Conservation (phyloP, 2,113 vertebrate genomes). For the Hydrochoerus hydrochaeris region DNA sequence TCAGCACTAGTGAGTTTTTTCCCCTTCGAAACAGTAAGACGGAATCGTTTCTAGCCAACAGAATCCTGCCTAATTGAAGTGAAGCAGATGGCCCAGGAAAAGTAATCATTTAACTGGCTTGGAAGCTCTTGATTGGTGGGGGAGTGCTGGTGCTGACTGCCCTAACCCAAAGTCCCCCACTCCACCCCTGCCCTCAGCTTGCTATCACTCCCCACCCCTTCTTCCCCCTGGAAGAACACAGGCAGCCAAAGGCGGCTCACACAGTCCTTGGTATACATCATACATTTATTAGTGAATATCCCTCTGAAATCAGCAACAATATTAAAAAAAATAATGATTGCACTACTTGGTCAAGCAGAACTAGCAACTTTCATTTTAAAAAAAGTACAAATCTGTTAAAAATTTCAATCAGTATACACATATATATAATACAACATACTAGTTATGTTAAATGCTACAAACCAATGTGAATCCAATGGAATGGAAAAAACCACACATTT, state of each 20-base stretch:
- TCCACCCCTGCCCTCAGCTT: not conserved
- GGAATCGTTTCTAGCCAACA: not conserved
- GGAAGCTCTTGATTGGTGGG: not conserved
- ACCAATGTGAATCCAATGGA: conserved; percentile 99
- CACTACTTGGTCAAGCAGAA: conserved; percentile 99
- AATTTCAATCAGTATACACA: conserved; percentile 99
- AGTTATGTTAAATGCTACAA: conserved; percentile 99
- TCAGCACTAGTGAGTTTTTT: not conserved
- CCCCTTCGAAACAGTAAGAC: not conserved
- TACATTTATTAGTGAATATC: conserved; percentile 99
- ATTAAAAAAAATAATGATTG: conserved; percentile 99
- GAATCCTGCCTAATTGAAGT: not conserved
- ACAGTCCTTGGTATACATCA: conserved; percentile 93
- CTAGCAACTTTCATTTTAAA: conserved; percentile 99
- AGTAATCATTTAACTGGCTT: not conserved
- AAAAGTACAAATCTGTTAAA: conserved; percentile 99
- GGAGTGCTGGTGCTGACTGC: not conserved
- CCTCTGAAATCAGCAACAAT: conserved; percentile 99
- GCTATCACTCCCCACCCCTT: no score
- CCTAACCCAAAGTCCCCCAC: no score
- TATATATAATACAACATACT: conserved; percentile 99
- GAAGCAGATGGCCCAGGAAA: not conserved
- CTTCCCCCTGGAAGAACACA: conserved; percentile 61
- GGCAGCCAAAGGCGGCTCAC: conserved; percentile 23
- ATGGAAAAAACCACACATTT: conserved; percentile 95